phyloP scores from a whole-genome alignment of 2,113 vertebrate genomes.

The Nothoprocta pentlandii region DNA sequence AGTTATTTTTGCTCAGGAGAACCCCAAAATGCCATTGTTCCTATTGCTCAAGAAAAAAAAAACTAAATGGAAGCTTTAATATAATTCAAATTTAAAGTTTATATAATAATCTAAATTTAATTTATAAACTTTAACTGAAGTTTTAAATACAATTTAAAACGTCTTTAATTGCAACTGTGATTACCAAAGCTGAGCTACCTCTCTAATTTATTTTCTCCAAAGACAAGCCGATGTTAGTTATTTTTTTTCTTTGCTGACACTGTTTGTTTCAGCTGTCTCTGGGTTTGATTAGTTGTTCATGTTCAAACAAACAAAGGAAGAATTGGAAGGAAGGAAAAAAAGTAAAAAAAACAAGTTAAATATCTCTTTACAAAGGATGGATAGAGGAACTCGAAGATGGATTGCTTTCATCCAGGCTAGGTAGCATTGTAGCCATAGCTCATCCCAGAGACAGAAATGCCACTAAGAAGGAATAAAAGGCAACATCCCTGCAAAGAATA shows the following conservation, averaged over 20 bases:
- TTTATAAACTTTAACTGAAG: background rate
- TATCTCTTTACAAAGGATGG: background rate
- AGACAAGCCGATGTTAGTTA: background rate
- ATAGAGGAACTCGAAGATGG: background rate
- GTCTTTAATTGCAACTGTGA: background rate
- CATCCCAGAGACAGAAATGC: background rate
- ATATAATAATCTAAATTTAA: too few species aligned
- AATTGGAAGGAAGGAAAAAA: background rate
- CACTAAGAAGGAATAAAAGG: background rate
- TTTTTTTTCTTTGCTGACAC: background rate
- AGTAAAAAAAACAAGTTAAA: background rate
- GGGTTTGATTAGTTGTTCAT: background rate
- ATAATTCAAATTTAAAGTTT: too few species aligned
- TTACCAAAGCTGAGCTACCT: background rate
- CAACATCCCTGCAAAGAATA: background rate
- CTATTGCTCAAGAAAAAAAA: background rate
- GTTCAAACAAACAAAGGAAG: background rate
- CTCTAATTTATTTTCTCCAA: background rate
- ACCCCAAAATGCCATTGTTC: background rate
- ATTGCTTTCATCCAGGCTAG: background rate
- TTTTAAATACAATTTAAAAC: conserved; percentile 5
- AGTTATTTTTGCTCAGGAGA: background rate
- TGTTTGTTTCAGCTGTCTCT: background rate
- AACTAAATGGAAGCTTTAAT: background rate
- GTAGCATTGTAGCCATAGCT: background rate